Evolutionary conservation across 2,888 invertebrate species (phyloP).

Genomic region (Cyrtodaria siliqua): DNA sequence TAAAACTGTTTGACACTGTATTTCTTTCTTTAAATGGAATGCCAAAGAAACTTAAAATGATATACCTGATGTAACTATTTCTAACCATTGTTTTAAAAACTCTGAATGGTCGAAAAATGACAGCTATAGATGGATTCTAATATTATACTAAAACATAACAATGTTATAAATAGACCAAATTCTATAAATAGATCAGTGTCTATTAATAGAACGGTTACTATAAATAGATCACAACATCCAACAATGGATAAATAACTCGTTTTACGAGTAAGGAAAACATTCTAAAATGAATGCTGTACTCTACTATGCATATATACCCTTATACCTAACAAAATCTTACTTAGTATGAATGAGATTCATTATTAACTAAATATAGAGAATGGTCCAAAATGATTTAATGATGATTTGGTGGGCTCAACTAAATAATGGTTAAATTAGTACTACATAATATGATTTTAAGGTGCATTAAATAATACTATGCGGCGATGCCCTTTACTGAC

Average conservation of each 20-base stretch:
- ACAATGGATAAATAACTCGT: conserved; percentile 17
- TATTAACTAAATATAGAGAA: background rate
- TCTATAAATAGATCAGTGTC: background rate
- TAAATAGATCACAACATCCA: background rate
- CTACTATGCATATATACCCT: conserved; percentile 18
- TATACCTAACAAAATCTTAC: conserved; percentile 23
- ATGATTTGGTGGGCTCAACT: background rate
- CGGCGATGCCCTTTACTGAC: conserved; percentile 60
- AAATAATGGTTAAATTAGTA: conserved; percentile 1
- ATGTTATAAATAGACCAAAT: conserved; percentile 15
- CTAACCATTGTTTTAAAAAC: conserved; percentile 3
- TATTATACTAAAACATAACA: conserved; percentile 7
- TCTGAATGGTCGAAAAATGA: background rate
- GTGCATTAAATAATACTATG: conserved; percentile 59
- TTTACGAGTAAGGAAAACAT: conserved; percentile 36
- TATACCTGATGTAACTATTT: conserved; percentile 7
- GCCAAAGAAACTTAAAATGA: background rate
- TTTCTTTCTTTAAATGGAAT: background rate
- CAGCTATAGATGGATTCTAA: background rate
- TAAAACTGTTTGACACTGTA: background rate
- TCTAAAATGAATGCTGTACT: conserved; percentile 2
- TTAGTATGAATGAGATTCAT: conserved; percentile 28
- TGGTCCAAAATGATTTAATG: conserved; percentile 2
- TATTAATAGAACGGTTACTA: background rate
- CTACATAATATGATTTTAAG: conserved; percentile 11